Percentiles rank a stretch among this genome's conserved stretches.
phyloP scores from a whole-genome alignment of 1,140 invertebrate genomes.

The Drosophila repleta region DNA sequence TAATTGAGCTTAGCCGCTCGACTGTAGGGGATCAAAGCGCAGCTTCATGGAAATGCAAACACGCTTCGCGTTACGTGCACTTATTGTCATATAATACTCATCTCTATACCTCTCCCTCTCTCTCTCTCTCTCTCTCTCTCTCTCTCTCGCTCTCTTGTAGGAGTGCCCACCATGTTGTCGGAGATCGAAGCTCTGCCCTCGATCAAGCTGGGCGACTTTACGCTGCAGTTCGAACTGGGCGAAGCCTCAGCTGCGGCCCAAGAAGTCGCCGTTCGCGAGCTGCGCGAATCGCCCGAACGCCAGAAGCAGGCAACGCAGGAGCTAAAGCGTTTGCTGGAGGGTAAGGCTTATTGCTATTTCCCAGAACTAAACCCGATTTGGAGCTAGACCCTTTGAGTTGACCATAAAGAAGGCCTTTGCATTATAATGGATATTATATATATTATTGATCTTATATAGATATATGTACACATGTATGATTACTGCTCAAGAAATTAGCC shows the following conservation, averaged over 20 bases:
- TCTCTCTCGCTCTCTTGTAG: constrained; percentile 83
- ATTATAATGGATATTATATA: too few species aligned
- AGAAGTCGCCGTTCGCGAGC: constrained; percentile 89
- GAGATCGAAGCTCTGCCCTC: constrained; percentile 87
- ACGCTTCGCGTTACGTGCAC: constrained; percentile 17
- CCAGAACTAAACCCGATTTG: too few species aligned
- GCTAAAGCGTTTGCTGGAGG: constrained; percentile 88
- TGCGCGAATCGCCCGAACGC: constrained; percentile 89
- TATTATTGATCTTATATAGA: too few species aligned
- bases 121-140: constrained; percentile 64
- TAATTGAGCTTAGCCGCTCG: constrained; percentile 49
- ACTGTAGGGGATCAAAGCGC: constrained; percentile 11
- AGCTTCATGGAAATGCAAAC: constrained; percentile 37
- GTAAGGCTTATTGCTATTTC: constrained; percentile 83
- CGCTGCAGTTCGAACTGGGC: constrained; percentile 88
- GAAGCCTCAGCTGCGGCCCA: constrained; percentile 86
- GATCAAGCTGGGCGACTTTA: constrained; percentile 88
- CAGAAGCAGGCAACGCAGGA: constrained; percentile 86
- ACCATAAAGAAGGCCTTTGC: too few species aligned
- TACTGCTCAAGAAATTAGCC: too few species aligned
- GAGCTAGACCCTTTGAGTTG: too few species aligned
- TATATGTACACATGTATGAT: too few species aligned
- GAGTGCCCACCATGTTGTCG: constrained; percentile 88
- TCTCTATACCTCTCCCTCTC: not conserved
- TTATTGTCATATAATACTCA: constrained; percentile 45